A percentile compares a stretch with the other conserved stretches of the same genome.
These are phyloP conservation scores for Abscondita cerata DNA, from an alignment of 2,888 invertebrate genomes.

Conservation along the genomic window DNA sequence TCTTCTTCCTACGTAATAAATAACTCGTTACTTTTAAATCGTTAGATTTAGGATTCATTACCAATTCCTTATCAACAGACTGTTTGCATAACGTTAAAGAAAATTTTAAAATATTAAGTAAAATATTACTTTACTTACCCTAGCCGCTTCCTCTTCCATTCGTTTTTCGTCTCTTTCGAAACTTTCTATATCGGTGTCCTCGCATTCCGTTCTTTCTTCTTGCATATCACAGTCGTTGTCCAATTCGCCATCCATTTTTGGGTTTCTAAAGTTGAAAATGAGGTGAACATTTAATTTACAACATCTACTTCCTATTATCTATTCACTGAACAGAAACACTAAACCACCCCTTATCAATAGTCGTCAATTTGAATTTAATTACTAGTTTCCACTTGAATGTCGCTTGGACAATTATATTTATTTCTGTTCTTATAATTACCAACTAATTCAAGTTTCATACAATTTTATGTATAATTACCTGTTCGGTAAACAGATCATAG, in stretches of 20 bases:
- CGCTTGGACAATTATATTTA: no score
- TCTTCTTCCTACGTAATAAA: constrained; percentile 58
- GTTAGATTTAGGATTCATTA: constrained; percentile 40
- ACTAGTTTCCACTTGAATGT: no score
- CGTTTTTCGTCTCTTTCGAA: constrained; percentile 63
- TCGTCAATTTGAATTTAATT: no score
- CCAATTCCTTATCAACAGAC: constrained; percentile 56
- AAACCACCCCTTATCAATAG: no score
- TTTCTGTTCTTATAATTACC: no score
- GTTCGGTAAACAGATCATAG: background rate
- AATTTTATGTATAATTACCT: no score
- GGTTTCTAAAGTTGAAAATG: constrained; percentile 33
- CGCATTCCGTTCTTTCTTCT: constrained; percentile 48
- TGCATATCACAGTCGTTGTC: constrained; percentile 58
- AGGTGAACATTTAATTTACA: no score
- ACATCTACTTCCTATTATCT: no score
- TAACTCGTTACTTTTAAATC: background rate
- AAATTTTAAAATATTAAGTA: background rate
- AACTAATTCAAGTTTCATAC: no score
- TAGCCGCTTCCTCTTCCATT: constrained; percentile 61
- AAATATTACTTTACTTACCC: constrained; percentile 45
- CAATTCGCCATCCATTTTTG: constrained; percentile 46
- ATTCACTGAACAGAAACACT: no score
- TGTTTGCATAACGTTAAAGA: constrained; percentile 42
- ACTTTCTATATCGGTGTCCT: constrained; percentile 60